phyloP scores from a whole-genome alignment of 2,888 invertebrate species.

The Melolontha melolontha region DNA sequence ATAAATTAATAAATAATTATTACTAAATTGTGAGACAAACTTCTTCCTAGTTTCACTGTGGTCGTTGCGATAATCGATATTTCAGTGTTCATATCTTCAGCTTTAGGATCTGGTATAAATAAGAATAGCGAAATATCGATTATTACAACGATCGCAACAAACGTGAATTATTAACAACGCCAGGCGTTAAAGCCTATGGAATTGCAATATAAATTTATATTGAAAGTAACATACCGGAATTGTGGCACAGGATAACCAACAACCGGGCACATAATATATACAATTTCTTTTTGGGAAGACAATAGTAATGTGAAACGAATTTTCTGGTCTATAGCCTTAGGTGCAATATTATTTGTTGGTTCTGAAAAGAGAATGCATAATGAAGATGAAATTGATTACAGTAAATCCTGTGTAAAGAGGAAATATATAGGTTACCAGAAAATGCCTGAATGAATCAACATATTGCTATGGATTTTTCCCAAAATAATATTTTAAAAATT shows the following conservation, averaged over 20 bases:
- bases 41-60: too few relatives aligned
- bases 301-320: slow-evolving; percentile 68
- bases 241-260: slow-evolving; percentile 64
- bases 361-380: slow-evolving; percentile 67
- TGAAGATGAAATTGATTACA: neutral
- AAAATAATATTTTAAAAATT: too few relatives aligned
- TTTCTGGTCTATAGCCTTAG: slow-evolving; percentile 68
- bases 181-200: too few relatives aligned
- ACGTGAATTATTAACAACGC: too few relatives aligned
- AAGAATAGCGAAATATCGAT: too few relatives aligned
- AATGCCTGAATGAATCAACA: slow-evolving; percentile 27
- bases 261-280: slow-evolving; percentile 67
- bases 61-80: too few relatives aligned
- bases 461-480: neutral
- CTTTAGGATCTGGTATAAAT: too few relatives aligned
- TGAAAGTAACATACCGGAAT: slow-evolving; percentile 59
- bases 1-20: too few relatives aligned
- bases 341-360: slow-evolving; percentile 76
- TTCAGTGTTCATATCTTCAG: too few relatives aligned
- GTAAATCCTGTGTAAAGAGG: neutral
- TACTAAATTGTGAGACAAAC: too few relatives aligned
- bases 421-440: neutral
- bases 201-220: too few relatives aligned
- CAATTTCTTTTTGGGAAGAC: slow-evolving; percentile 55
- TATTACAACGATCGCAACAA: too few relatives aligned